Evolutionary conservation across 2,888 invertebrate species (phyloP).

Genomic region (Melinaea menophilus): DNA sequence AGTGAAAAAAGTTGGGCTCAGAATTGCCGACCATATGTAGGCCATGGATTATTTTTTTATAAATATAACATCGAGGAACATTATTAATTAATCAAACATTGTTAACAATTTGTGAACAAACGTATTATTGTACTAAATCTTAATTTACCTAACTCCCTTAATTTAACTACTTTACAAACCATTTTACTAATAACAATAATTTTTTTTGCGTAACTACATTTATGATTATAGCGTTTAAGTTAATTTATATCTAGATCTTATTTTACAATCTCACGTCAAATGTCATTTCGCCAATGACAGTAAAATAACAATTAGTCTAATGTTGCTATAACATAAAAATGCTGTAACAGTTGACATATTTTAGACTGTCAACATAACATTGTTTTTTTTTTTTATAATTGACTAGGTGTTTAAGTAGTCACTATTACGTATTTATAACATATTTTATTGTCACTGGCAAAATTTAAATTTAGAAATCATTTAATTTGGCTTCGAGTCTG

Average conservation of each 20-base stretch:
- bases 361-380: no score
- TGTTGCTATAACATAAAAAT: no score
- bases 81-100: slow-evolving; percentile 11
- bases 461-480: no score
- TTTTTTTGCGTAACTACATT: slow-evolving; percentile 14
- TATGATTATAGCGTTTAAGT: slow-evolving; percentile 15
- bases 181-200: slow-evolving; percentile 44
- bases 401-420: no score
- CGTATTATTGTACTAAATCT: slow-evolving; percentile 55
- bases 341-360: no score
- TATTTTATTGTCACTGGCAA: no score
- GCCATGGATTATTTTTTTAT: neutral
- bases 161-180: slow-evolving; percentile 24
- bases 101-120: slow-evolving; percentile 18
- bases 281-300: slow-evolving; percentile 58
- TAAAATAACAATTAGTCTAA: neutral
- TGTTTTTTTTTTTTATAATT: no score
- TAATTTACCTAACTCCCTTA: slow-evolving; percentile 35
- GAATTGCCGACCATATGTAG: neutral
- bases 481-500: no score
- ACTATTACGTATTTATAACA: no score
- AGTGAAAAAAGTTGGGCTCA: no score
- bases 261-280: slow-evolving; percentile 26
- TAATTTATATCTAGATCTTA: slow-evolving; percentile 6
- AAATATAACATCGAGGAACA: neutral